phyloP scores from a whole-genome alignment of 2,888 invertebrate species.

The Taphrorychus bicolor region DNA sequence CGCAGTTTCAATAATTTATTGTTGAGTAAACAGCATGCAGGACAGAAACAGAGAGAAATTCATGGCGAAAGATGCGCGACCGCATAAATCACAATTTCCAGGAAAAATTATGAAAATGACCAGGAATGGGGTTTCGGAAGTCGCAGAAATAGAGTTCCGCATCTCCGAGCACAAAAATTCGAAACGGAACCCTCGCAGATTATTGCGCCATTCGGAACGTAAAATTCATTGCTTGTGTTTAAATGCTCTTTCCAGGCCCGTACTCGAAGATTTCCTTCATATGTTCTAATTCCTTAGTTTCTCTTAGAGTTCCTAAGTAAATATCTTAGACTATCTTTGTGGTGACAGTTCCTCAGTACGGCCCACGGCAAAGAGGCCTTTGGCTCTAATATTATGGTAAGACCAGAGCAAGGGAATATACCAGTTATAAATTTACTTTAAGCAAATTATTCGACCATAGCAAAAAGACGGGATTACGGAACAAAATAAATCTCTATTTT shows the following conservation, averaged over 20 bases:
- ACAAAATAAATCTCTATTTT: slow-evolving; percentile 21
- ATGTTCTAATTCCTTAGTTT: neutral
- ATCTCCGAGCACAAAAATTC: slow-evolving; percentile 21
- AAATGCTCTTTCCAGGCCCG: neutral
- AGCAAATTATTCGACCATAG: slow-evolving; percentile 14
- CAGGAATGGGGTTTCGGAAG: slow-evolving; percentile 24
- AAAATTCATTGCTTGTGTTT: slow-evolving; percentile 12
- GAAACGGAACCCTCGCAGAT: slow-evolving; percentile 21
- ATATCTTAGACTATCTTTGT: too few relatives aligned
- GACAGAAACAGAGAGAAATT: neutral
- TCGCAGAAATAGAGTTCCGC: slow-evolving; percentile 34
- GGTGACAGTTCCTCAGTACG: neutral
- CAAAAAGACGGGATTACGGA: slow-evolving; percentile 15
- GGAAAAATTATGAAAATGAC: slow-evolving; percentile 33
- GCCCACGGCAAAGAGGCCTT: neutral
- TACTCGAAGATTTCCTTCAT: neutral
- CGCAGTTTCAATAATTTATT: too few relatives aligned
- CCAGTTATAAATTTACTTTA: slow-evolving; percentile 16
- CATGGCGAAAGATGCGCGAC: neutral
- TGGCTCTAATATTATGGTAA: neutral
- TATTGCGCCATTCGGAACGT: slow-evolving; percentile 24
- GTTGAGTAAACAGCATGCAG: neutral
- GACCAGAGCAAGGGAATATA: neutral
- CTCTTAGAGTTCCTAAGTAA: too few relatives aligned
- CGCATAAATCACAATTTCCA: slow-evolving; percentile 28